Conservation (phyloP, 2,888 invertebrate species). For the Noctua fimbriata region DNA sequence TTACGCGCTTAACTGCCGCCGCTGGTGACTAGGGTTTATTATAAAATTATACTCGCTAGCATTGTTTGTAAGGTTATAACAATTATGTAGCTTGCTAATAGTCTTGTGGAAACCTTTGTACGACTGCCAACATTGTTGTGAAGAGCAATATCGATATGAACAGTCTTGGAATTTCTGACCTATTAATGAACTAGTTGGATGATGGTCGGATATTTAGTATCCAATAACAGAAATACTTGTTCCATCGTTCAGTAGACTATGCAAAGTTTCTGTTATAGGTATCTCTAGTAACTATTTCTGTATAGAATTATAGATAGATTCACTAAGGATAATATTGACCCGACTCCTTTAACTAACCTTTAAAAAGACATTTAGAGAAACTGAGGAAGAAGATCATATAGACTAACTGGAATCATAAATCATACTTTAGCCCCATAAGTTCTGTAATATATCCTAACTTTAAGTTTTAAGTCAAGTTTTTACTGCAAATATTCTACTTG, state of each 20-base stretch:
- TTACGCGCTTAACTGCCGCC: slow-evolving; percentile 52
- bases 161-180: slow-evolving; percentile 21
- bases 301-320: too few species aligned
- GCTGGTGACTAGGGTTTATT: slow-evolving; percentile 40
- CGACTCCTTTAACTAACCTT: background rate
- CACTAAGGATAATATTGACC: background rate
- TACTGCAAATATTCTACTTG: slow-evolving; percentile 26
- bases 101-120: slow-evolving; percentile 19
- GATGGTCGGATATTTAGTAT: slow-evolving; percentile 15
- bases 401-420: slow-evolving; percentile 17
- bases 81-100: slow-evolving; percentile 22
- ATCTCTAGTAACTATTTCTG: background rate
- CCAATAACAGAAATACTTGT: slow-evolving; percentile 6
- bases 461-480: slow-evolving; percentile 15
- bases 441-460: slow-evolving; percentile 36
- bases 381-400: background rate
- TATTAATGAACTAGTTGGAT: slow-evolving; percentile 13
- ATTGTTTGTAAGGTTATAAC: slow-evolving; percentile 28
- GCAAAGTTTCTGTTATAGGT: background rate
- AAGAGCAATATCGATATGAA: slow-evolving; percentile 22
- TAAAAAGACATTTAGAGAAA: slow-evolving; percentile 6
- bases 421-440: slow-evolving; percentile 23
- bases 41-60: slow-evolving; percentile 40
- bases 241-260: background rate
- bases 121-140: slow-evolving; percentile 22